Evolutionary conservation across 2,888 invertebrate species (phyloP).

Genomic region (Apotomis betuletana): DNA sequence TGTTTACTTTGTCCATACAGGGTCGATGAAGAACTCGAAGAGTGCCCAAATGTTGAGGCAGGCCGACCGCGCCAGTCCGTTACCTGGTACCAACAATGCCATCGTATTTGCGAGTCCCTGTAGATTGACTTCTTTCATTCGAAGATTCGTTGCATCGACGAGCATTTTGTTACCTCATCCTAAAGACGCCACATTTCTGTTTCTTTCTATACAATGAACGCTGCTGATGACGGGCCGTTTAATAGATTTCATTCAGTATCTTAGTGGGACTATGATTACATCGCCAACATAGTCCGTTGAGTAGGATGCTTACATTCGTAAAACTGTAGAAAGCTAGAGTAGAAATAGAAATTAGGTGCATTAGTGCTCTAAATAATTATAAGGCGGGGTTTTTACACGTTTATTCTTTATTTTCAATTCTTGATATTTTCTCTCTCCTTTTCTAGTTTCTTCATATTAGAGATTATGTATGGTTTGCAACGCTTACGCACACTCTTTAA

Average conservation of each 20-base stretch:
- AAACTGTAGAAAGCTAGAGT: conserved; percentile 33
- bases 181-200: conserved; percentile 60
- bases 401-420: conserved; percentile 49
- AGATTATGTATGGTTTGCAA: conserved; percentile 62
- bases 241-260: conserved; percentile 50
- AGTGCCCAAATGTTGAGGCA: conserved; percentile 87
- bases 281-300: conserved; percentile 27
- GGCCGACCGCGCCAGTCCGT: conserved; percentile 85
- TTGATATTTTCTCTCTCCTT: conserved; percentile 49
- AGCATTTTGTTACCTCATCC: conserved; percentile 65
- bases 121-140: conserved; percentile 65
- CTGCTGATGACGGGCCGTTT: conserved; percentile 69
- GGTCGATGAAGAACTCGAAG: conserved; percentile 87
- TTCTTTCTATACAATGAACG: conserved; percentile 56
- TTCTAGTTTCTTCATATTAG: conserved; percentile 49
- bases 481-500: conserved; percentile 70
- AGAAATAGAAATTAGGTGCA: conserved; percentile 33
- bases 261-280: conserved; percentile 35
- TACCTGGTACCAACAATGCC: conserved; percentile 80
- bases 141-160: conserved; percentile 66
- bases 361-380: conserved; percentile 34
- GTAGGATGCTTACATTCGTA: conserved; percentile 40
- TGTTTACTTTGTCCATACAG: conserved; percentile 82
- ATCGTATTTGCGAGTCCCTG: conserved; percentile 72
- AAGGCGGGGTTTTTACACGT: conserved; percentile 38